phyloP scores from a whole-genome alignment of 2,888 invertebrate genomes.

The Ctenicera cuprea region DNA sequence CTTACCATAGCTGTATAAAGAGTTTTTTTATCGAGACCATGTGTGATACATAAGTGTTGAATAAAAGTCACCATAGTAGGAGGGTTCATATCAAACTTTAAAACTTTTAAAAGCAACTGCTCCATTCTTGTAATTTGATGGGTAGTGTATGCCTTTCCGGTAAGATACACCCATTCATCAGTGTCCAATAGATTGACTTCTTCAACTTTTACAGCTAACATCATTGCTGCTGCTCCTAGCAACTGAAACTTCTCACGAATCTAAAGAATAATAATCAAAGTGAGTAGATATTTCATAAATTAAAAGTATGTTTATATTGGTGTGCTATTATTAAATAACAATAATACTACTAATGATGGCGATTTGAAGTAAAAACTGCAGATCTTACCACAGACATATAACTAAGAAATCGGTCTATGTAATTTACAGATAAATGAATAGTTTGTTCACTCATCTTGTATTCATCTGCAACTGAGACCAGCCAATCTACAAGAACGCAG shows the following conservation, averaged over 20 bases:
- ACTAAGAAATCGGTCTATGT: conserved; percentile 68
- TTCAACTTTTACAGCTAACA: conserved; percentile 69
- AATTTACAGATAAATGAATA: conserved; percentile 67
- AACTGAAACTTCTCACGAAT: conserved; percentile 68
- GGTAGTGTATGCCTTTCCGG: conserved; percentile 65
- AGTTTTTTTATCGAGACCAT: conserved; percentile 63
- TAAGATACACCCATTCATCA: conserved; percentile 67
- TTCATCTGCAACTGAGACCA: conserved; percentile 67
- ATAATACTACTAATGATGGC: too few relatives aligned
- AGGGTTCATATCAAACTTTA: conserved; percentile 66
- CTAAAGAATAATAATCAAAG: conserved; percentile 54
- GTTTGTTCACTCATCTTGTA: conserved; percentile 67
- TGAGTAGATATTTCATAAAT: too few relatives aligned
- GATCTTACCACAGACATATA: conserved; percentile 67
- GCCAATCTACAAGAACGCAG: conserved; percentile 68
- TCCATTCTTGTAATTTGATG: conserved; percentile 69
- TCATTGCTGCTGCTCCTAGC: conserved; percentile 69
- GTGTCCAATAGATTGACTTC: conserved; percentile 68
- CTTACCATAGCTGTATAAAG: conserved; percentile 66
- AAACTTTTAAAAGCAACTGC: conserved; percentile 65
- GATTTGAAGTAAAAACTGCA: too few relatives aligned
- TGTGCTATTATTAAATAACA: too few relatives aligned
- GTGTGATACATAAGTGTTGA: conserved; percentile 62
- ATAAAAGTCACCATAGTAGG: conserved; percentile 68
- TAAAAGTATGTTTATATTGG: too few relatives aligned